Conservation (phyloP, 2,888 invertebrate genomes). For the Drosophila multiciliata region DNA sequence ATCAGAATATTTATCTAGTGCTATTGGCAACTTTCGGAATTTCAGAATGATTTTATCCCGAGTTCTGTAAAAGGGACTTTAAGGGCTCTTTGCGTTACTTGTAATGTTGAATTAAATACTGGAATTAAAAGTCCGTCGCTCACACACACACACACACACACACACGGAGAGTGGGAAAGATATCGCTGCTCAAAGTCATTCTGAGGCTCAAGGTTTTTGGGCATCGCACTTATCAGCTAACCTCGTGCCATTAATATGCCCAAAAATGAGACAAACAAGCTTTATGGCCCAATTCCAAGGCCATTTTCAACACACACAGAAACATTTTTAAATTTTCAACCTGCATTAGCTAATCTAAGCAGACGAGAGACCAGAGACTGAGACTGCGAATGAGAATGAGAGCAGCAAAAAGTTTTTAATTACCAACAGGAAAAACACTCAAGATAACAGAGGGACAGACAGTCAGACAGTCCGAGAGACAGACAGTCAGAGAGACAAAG, state of each 20-base stretch:
- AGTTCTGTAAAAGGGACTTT: not conserved
- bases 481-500: not conserved
- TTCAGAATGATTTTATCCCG: not conserved
- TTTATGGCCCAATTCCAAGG: conserved; percentile 50
- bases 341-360: conserved; percentile 72
- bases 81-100: not conserved
- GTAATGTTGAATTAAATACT: conserved; percentile 12
- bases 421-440: conserved; percentile 76
- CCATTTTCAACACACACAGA: conserved; percentile 25
- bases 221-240: conserved; percentile 35
- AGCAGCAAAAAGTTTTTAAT: conserved; percentile 71
- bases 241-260: conserved; percentile 29
- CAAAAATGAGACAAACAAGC: conserved; percentile 40
- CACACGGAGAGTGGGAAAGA: not conserved
- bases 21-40: not conserved
- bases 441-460: conserved; percentile 53
- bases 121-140: conserved; percentile 32
- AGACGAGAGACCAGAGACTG: conserved; percentile 24
- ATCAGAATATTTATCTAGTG: not conserved
- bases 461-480: not conserved
- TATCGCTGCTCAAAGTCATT: conserved; percentile 19
- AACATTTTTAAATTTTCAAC: conserved; percentile 30
- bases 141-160: not conserved
- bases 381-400: conserved; percentile 3
- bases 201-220: conserved; percentile 17